Percentiles rank a stretch among this genome's conserved stretches.
Evolutionary conservation across 1,140 invertebrate genomes (phyloP).

Genomic region (Conus ventricosus): DNA sequence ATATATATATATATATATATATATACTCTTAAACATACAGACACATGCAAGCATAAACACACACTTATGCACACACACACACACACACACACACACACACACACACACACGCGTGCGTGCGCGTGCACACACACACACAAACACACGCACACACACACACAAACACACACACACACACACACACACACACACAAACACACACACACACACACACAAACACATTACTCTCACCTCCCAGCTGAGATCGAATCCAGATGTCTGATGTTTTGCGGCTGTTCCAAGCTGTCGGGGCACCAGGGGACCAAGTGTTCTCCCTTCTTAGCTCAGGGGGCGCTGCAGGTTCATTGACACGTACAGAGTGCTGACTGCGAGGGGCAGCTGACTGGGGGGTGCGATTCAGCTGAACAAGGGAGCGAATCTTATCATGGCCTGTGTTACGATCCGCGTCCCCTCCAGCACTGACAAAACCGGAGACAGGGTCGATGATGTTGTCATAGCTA

Average conservation of each 20-base stretch:
- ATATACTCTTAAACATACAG: not conserved
- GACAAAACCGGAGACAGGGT: slow-evolving; percentile 72
- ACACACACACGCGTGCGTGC: too few relatives aligned
- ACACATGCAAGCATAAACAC: not conserved
- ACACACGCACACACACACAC: too few relatives aligned
- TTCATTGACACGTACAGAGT: slow-evolving; percentile 57
- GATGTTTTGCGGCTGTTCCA: slow-evolving; percentile 71
- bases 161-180: too few relatives aligned
- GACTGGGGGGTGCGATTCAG: slow-evolving; percentile 67
- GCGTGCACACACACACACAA: too few relatives aligned
- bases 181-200: not conserved
- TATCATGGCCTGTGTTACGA: slow-evolving; percentile 65
- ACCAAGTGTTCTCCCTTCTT: slow-evolving; percentile 59
- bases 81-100: too few relatives aligned
- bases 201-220: not conserved
- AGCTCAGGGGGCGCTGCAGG: slow-evolving; percentile 64
- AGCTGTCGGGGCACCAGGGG: slow-evolving; percentile 61
- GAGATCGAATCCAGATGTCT: slow-evolving; percentile 65
- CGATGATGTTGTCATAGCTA: slow-evolving; percentile 69
- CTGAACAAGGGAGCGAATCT: slow-evolving; percentile 66
- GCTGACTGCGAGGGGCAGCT: slow-evolving; percentile 49
- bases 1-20: not conserved
- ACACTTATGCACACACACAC: too few relatives aligned
- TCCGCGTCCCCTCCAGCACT: slow-evolving; percentile 71
- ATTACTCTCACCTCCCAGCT: slow-evolving; percentile 65